Base-by-base conservation (phyloP, 2,113 vertebrate species). In the Benthochromis sp. region DNA sequence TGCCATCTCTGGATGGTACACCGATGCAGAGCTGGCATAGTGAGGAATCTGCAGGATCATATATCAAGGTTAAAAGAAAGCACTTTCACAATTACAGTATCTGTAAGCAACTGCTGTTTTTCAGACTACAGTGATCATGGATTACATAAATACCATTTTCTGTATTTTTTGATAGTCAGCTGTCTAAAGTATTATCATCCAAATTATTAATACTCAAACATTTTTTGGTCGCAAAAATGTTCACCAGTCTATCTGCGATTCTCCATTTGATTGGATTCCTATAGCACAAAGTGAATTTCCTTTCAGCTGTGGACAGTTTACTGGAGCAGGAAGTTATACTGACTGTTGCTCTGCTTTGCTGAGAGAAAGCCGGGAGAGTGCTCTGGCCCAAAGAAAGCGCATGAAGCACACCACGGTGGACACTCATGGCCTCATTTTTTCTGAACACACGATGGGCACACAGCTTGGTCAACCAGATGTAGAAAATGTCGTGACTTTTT, bases 401-500 rank as follows among this genome's bases (percentile, higher is more conserved):
- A 3, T 96, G 93, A 12, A 96, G 93, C 52, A 97, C 94, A 1
- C 94, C 96, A 1, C 85, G 95, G 19, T 97, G 96, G n/a, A 96
- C 85, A 21, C 91, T 90, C 43, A 97, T 80, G 1, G 96, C 89
- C 85, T 97, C 97, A 4, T 94, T 96, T 52, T 94, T 96, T 91
- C 96, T 96, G 1, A 95, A 97, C 8, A 96, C 90, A 10, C 98
- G 98, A 31, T 99, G 98, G 24, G 95, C 93, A 66, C 97, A 97
- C 43, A 99, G 96, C 94, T 97, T 98, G 86, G 97, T 96, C 84
- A 99, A 92, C 98, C 98, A 99, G 89, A 97, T 98, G 87, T 97
- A 94, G 81, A 98, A 98, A 17, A 98, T 76, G 6, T 98, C 97
- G 1, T 96, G 96, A 84, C 95, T 98, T 93, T 98, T 99, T 88